Percentiles rank a stretch among this genome's conserved stretches.
These are phyloP conservation scores for Zaprionus camerounensis DNA, from an alignment of 1,140 invertebrate genomes.

Conservation along the genomic window DNA sequence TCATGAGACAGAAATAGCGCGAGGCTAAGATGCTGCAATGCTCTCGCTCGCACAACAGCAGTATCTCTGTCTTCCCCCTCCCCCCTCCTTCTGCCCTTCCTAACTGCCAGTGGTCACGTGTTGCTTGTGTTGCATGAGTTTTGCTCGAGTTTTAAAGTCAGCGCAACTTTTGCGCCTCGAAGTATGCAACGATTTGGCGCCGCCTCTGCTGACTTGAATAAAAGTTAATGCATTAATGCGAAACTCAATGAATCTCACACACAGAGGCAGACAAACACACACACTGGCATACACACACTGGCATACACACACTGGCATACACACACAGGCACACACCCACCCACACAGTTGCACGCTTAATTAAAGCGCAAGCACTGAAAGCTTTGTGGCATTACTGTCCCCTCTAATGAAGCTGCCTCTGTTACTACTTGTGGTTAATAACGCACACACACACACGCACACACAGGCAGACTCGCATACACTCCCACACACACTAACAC, in stretches of 20 bases:
- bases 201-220: constrained; percentile 20
- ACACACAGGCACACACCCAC: background rate
- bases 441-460: constrained; percentile 33
- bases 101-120: constrained; percentile 22
- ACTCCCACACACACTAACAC: constrained; percentile 21
- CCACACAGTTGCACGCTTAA: constrained; percentile 44
- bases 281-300: background rate
- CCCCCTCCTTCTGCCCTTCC: background rate
- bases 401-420: constrained; percentile 3
- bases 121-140: constrained; percentile 16
- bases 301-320: too few relatives aligned
- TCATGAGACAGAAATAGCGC: background rate
- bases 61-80: background rate
- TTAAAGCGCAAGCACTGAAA: constrained; percentile 44
- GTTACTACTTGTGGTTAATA: constrained; percentile 52
- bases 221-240: constrained; percentile 62
- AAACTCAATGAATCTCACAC: constrained; percentile 54
- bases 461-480: constrained; percentile 16
- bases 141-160: constrained; percentile 25
- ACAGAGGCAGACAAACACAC: background rate
- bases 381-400: constrained; percentile 9
- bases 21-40: background rate
- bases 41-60: background rate
- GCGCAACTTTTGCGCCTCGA: constrained; percentile 39
- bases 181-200: constrained; percentile 42